These are phyloP conservation scores for Rhamnusium bicolor DNA, from an alignment of 2,888 invertebrate genomes.

Conservation along the genomic window DNA sequence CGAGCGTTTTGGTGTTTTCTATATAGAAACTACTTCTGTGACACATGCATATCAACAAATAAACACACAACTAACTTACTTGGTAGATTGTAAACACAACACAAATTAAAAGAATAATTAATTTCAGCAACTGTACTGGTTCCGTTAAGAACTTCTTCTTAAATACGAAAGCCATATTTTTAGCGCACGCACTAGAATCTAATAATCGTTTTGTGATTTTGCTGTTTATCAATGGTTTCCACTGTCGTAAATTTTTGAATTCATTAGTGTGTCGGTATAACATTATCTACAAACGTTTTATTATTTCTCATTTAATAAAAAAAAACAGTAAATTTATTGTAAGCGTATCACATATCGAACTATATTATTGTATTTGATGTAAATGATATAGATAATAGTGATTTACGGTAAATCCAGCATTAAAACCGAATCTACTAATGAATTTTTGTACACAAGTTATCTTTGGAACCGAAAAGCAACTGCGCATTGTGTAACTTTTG, in stretches of 20 bases:
- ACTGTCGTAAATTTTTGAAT: conserved; percentile 23
- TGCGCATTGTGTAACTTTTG: not conserved
- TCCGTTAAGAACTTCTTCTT: conserved; percentile 71
- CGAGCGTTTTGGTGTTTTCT: too few species aligned
- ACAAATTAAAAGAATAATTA: conserved; percentile 74
- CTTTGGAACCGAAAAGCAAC: not conserved
- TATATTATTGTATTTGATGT: conserved; percentile 6
- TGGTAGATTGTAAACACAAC: conserved; percentile 75
- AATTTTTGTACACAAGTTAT: conserved; percentile 13
- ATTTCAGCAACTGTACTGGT: conserved; percentile 74
- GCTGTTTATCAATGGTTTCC: conserved; percentile 11
- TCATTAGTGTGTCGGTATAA: conserved; percentile 9
- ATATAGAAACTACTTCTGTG: too few species aligned
- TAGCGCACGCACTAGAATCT: not conserved
- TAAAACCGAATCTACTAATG: conserved; percentile 3
- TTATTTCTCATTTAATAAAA: not conserved
- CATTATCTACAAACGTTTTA: conserved; percentile 5
- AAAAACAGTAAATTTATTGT: conserved; percentile 16
- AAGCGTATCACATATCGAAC: not conserved
- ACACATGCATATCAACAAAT: not conserved
- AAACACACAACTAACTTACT: conserved; percentile 66
- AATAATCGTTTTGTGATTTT: conserved; percentile 23
- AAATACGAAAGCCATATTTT: conserved; percentile 51
- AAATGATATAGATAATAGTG: conserved; percentile 25
- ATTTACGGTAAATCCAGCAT: conserved; percentile 13